These are phyloP conservation scores for Amblyornis subalaris DNA, from an alignment of 2,113 vertebrate genomes.

Conservation along the genomic window DNA sequence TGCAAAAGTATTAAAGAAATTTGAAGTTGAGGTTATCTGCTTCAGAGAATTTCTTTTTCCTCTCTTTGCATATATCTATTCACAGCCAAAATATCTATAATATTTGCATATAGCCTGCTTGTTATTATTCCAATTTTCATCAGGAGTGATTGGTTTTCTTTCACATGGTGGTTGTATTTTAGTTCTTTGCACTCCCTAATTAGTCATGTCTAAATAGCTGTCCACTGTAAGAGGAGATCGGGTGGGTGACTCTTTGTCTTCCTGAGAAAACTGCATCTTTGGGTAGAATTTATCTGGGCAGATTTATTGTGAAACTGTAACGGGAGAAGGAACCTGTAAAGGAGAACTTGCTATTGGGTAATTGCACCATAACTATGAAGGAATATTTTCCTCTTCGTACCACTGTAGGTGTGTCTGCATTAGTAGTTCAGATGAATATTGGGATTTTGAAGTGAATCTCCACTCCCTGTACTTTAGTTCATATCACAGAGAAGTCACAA, in stretches of 20 bases:
- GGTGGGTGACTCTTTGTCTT: neutral
- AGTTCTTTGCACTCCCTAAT: neutral
- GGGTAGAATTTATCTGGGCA: neutral
- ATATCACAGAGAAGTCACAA: neutral
- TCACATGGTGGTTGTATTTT: neutral
- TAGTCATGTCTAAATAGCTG: neutral
- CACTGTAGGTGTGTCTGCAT: fast-evolving
- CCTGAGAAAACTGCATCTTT: neutral
- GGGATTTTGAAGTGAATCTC: neutral
- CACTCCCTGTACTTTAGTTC: neutral
- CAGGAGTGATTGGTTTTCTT: neutral
- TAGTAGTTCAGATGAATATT: neutral
- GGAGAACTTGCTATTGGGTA: neutral
- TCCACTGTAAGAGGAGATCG: neutral
- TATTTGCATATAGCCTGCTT: neutral
- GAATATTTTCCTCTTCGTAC: neutral
- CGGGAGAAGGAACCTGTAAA: neutral
- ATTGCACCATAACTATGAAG: neutral
- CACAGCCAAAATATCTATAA: neutral
- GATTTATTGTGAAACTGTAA: neutral
- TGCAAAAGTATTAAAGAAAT: neutral
- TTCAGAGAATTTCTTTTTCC: neutral
- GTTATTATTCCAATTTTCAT: neutral
- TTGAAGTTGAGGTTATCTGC: neutral
- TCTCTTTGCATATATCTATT: neutral